A percentile compares a stretch with the other conserved stretches of the same genome.
Conservation (phyloP, 2,888 invertebrate species). For the Cosmorhoe ocellata region DNA sequence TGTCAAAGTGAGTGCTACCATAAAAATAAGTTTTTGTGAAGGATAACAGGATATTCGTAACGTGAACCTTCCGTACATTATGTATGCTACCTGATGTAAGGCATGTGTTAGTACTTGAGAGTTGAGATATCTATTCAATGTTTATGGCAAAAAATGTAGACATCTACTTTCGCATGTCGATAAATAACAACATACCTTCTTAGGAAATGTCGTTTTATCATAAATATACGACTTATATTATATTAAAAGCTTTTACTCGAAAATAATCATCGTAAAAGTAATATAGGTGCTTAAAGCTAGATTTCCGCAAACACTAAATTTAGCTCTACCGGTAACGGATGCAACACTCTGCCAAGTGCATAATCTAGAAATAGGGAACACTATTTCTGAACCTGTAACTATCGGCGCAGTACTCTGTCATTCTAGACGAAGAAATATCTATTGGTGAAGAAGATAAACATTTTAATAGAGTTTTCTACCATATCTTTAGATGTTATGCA, state of each 20-base stretch:
- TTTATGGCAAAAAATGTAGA: too few species aligned
- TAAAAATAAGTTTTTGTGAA: background rate
- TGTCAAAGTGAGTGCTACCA: background rate
- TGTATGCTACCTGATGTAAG: too few species aligned
- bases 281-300: slow-evolving; percentile 16
- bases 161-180: too few species aligned
- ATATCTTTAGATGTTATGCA: too few species aligned
- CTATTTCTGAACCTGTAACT: slow-evolving; percentile 27
- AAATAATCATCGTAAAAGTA: slow-evolving; percentile 4
- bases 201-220: background rate
- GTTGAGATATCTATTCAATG: too few species aligned
- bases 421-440: background rate
- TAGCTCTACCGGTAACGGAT: slow-evolving; percentile 34
- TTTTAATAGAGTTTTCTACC: too few species aligned
- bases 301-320: slow-evolving; percentile 31
- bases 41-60: background rate
- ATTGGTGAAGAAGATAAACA: too few species aligned
- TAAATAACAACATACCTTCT: too few species aligned
- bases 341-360: slow-evolving; percentile 29
- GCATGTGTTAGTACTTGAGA: too few species aligned
- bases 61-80: too few species aligned
- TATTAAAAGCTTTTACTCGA: background rate
- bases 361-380: slow-evolving; percentile 32
- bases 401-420: background rate
- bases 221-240: background rate